Evolutionary conservation across 1,140 invertebrate species (phyloP).

Genomic region (Epicauta chinensis): DNA sequence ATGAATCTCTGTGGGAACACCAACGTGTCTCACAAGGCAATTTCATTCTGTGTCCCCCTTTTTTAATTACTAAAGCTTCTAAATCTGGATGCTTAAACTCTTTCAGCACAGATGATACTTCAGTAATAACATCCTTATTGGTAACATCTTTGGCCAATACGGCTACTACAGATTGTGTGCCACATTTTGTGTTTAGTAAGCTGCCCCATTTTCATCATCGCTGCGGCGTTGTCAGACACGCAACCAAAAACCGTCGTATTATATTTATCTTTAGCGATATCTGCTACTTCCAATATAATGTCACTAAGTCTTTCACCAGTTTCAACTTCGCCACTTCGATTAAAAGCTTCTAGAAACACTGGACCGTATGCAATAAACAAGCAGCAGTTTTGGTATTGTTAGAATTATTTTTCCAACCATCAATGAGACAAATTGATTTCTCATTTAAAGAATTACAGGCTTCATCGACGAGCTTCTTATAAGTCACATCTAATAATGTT

Average conservation of each 20-base stretch:
- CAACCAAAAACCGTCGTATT: background rate
- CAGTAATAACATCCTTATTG: background rate
- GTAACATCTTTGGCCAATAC: slow-evolving; percentile 1
- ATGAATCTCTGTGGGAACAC: background rate
- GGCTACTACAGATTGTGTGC: slow-evolving; percentile 2
- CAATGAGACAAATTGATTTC: no score
- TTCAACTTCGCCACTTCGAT: background rate
- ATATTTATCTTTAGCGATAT: background rate
- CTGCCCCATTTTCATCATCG: slow-evolving; percentile 1
- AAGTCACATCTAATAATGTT: no score
- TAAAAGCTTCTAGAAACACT: background rate
- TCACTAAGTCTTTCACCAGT: slow-evolving; percentile 1
- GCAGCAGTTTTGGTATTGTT: background rate
- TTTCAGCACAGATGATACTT: background rate
- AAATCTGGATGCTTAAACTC: background rate
- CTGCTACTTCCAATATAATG: background rate
- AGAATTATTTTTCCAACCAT: no score
- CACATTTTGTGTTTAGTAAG: background rate
- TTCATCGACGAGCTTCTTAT: no score
- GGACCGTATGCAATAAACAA: background rate
- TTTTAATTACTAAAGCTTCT: background rate
- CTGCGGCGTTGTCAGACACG: background rate
- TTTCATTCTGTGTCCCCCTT: background rate
- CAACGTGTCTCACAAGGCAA: slow-evolving; percentile 1
- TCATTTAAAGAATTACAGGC: no score